A percentile compares a stretch with the other conserved stretches of the same genome.
phyloP scores from a whole-genome alignment of 2,113 vertebrate genomes.

The Melospiza georgiana region DNA sequence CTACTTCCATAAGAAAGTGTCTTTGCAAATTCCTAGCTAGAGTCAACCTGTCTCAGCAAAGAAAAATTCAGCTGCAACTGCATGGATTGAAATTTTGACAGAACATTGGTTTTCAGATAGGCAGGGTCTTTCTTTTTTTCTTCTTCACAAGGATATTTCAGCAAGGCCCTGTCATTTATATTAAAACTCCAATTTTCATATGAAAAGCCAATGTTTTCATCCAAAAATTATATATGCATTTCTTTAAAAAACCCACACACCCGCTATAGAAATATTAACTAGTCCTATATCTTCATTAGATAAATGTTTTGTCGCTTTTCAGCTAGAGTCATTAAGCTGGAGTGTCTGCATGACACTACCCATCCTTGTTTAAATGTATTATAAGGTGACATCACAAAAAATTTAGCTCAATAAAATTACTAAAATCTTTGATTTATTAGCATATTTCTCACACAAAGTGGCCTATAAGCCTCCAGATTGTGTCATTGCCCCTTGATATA shows the following conservation, averaged over 20 bases:
- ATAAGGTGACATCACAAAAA: background rate
- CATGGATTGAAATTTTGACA: background rate
- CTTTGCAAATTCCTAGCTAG: background rate
- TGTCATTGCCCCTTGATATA: background rate
- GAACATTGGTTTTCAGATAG: background rate
- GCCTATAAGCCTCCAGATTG: background rate
- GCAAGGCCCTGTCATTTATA: background rate
- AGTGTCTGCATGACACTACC: background rate
- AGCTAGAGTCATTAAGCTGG: background rate
- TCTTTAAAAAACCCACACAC: background rate
- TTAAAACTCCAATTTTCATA: background rate
- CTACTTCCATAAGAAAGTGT: background rate
- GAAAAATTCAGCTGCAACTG: background rate
- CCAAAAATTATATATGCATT: background rate
- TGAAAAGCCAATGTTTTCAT: background rate
- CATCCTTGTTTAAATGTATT: background rate
- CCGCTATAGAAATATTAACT: background rate
- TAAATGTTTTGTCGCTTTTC: background rate
- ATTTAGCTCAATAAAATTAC: background rate
- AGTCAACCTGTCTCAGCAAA: background rate
- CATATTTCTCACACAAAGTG: background rate
- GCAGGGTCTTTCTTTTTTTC: background rate
- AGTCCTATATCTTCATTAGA: background rate
- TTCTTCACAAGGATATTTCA: background rate
- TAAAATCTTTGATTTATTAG: background rate